These are phyloP conservation scores for Orientallactaga sibirica DNA, from an alignment of 2,797 vertebrate species.

Conservation along the genomic window DNA sequence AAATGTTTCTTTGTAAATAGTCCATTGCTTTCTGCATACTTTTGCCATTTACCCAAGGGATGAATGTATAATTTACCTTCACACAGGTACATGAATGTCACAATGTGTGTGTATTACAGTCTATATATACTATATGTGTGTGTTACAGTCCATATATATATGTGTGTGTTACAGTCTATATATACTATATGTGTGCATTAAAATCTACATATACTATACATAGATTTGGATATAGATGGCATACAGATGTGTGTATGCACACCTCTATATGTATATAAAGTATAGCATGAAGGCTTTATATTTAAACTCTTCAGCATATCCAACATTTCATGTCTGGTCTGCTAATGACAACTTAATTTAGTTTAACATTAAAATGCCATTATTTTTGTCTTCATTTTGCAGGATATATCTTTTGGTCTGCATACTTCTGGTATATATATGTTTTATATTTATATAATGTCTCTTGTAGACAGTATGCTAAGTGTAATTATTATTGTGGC, in stretches of 20 bases:
- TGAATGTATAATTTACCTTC: background rate
- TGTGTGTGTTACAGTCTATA: background rate
- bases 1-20: conserved; percentile 1
- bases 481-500: background rate
- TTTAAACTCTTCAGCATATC: too few species aligned
- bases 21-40: background rate
- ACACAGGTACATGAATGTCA: background rate
- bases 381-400: background rate
- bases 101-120: background rate
- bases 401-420: background rate
- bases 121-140: background rate
- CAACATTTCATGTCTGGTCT: too few species aligned
- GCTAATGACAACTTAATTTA: too few species aligned
- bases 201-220: background rate
- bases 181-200: background rate
- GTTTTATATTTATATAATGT: background rate
- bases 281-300: too few species aligned
- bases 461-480: background rate
- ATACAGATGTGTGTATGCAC: too few species aligned
- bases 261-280: too few species aligned
- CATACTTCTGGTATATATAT: background rate
- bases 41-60: background rate
- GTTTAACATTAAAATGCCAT: too few species aligned
- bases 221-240: too few species aligned
- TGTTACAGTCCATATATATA: background rate